These are phyloP conservation scores for Rhopalosiphum maidis DNA, from an alignment of 1,140 invertebrate genomes.

Conservation along the genomic window DNA sequence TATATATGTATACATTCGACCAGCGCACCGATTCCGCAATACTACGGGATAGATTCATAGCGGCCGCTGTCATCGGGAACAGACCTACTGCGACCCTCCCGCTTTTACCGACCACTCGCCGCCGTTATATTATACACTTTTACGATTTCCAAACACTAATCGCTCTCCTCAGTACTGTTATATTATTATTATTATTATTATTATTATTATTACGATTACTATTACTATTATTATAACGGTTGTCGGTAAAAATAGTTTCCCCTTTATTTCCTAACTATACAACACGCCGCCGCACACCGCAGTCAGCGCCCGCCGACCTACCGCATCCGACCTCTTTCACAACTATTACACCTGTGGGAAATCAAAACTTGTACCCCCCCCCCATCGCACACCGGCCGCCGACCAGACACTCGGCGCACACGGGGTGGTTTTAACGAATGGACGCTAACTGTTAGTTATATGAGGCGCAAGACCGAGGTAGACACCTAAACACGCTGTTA, in stretches of 20 bases:
- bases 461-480: not conserved
- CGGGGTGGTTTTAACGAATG: constrained; percentile 41
- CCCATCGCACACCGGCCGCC: too few relatives aligned
- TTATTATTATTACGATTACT: not conserved
- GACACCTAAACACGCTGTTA: not conserved
- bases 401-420: not conserved
- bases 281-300: not conserved
- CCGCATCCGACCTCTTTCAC: not conserved
- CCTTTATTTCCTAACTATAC: not conserved
- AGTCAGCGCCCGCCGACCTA: not conserved
- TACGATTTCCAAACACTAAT: constrained; percentile 45
- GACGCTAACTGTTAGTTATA: constrained; percentile 25
- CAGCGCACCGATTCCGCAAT: not conserved
- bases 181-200: constrained; percentile 1
- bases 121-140: not conserved
- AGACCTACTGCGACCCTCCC: not conserved
- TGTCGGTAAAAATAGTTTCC: constrained; percentile 45
- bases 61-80: not conserved
- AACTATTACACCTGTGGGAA: constrained; percentile 44
- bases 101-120: not conserved
- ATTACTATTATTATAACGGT: constrained; percentile 40
- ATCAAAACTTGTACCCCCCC: constrained; percentile 45
- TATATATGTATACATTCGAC: not conserved
- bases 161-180: constrained; percentile 43
- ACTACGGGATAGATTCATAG: not conserved